A percentile compares a stretch with the other conserved stretches of the same genome.
These are phyloP conservation scores for Platorchestia sp. DNA, from an alignment of 1,140 invertebrate species.

Conservation along the genomic window DNA sequence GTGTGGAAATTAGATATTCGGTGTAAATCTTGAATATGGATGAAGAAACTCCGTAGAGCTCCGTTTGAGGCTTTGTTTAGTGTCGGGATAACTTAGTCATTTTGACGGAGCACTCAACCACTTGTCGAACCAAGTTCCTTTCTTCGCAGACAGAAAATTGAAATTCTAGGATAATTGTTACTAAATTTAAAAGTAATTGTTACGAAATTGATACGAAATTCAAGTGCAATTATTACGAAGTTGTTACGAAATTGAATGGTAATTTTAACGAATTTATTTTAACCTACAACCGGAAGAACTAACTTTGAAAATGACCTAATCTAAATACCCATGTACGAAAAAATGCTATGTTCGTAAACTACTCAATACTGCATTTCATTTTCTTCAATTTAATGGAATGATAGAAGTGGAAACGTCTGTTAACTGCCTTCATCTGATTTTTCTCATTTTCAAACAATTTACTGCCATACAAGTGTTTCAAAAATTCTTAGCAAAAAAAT, in stretches of 20 bases:
- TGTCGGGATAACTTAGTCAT: not conserved
- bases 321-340: not conserved
- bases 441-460: no score
- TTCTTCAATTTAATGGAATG: no score
- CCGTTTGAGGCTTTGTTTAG: not conserved
- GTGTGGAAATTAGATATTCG: not conserved
- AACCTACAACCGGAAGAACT: no score
- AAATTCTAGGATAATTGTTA: not conserved
- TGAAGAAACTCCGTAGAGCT: not conserved
- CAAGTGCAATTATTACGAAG: not conserved
- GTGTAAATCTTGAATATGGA: not conserved
- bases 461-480: no score
- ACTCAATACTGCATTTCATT: no score
- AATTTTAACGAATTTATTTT: no score
- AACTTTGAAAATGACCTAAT: no score
- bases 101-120: not conserved
- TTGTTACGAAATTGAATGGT: not conserved
- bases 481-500: no score
- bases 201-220: not conserved
- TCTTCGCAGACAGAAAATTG: no score
- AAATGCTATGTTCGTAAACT: not conserved
- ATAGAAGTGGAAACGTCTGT: no score
- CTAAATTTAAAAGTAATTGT: not conserved
- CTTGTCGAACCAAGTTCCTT: not conserved
- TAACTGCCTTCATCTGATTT: no score